Evolutionary conservation across 2,888 invertebrate genomes (phyloP).

Genomic region (Marronus borbonicus): DNA sequence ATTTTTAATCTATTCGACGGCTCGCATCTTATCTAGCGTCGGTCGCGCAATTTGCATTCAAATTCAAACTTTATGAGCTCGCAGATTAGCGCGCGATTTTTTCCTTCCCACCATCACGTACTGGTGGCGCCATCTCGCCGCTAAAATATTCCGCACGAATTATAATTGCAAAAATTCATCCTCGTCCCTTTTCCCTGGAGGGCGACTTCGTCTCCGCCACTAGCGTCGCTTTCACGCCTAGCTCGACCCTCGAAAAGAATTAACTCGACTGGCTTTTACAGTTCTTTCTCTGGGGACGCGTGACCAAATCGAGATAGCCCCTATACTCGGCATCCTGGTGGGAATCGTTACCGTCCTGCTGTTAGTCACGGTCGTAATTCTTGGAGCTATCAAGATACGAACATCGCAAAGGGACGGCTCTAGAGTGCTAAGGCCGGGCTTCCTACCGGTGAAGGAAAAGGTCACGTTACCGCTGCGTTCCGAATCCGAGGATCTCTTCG

Average conservation of each 20-base stretch:
- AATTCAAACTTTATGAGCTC: slow-evolving; percentile 41
- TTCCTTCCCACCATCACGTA: background rate
- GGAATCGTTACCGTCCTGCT: slow-evolving; percentile 81
- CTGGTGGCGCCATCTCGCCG: slow-evolving; percentile 3
- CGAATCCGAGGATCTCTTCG: slow-evolving; percentile 80
- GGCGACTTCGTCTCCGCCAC: background rate
- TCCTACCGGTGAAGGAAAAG: slow-evolving; percentile 78
- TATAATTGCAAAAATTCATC: slow-evolving; percentile 42
- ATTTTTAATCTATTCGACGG: background rate
- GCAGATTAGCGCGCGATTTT: slow-evolving; percentile 36
- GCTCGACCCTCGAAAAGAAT: slow-evolving; percentile 31
- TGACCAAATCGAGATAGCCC: slow-evolving; percentile 73
- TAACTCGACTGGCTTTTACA: slow-evolving; percentile 55
- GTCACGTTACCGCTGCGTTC: slow-evolving; percentile 77
- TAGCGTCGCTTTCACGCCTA: background rate
- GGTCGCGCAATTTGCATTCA: slow-evolving; percentile 37
- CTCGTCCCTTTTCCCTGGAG: slow-evolving; percentile 38
- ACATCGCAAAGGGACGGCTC: slow-evolving; percentile 72
- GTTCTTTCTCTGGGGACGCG: slow-evolving; percentile 71
- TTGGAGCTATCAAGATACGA: slow-evolving; percentile 76
- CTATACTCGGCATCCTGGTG: slow-evolving; percentile 78
- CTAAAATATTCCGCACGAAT: slow-evolving; percentile 39
- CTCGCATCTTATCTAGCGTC: slow-evolving; percentile 11
- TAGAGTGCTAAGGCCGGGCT: slow-evolving; percentile 75
- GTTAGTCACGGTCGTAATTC: slow-evolving; percentile 76